Evolutionary conservation across 2,888 invertebrate genomes (phyloP), one percentile per base, ranked within the genome.

Genomic region (Plemyria rubiginata): DNA sequence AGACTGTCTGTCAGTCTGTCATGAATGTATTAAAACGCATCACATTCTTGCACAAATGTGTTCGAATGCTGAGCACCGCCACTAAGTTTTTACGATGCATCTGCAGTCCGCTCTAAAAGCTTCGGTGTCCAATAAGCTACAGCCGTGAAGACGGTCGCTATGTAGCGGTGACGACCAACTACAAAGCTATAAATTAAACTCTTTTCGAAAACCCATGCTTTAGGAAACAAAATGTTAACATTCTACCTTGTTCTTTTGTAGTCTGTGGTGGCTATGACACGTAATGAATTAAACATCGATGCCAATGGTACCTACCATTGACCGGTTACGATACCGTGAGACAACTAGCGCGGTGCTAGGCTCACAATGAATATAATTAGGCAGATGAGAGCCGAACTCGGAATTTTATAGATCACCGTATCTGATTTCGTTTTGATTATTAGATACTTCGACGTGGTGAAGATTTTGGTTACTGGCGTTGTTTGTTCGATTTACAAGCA

Each of bases 261-360:
- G 60, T 54, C 45, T 65, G 72, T 71, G 70, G 70, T 70, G 69
- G 68, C 67, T 75, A 75, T 75, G 75, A 73, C 75, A 76, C 68
- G 75, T 62, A 72, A 80, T 87, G 86, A 84, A 87, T 87, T 84
- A 87, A 80, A 84, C 84, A 86, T 68, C 62, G 57, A 63, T 65
- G 32, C 36, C 66, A 70, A 72, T 70, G 66, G n/a, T n/a, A n/a
- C n/a, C 71, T 72, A 40, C 36, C 65, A 70, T 73, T 71, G 66
- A 71, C 73, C 70, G 70, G 67, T 71, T 71, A 70, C 70, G 68
- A 71, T 70, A 70, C 66, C 71, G 71, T 71, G 71, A 63, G 71
- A 71, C 66, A 29, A 57, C 60, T 15, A 41, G 13, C 8, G 50
- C 65, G 61, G 49, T 43, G 49, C 36, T 58, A 58, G 65, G 28